Base-by-base conservation (phyloP, 1,140 invertebrate species). In the Phenacoccus solenopsis region DNA sequence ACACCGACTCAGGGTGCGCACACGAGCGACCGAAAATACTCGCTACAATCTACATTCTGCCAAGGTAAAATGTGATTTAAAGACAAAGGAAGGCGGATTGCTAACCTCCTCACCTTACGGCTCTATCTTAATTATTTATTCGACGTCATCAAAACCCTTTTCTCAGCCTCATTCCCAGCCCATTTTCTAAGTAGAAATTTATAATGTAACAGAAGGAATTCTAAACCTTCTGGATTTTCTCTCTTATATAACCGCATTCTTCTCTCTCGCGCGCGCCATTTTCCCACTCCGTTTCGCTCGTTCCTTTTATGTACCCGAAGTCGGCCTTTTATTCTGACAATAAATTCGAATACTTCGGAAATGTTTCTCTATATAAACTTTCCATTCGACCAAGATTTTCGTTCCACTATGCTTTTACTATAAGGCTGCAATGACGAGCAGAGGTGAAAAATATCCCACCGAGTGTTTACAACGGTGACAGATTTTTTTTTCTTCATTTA, bases 101-200 rank as follows among this genome's bases (percentile, higher is more conserved):
- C 59, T 64, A 64, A 64, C 59, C 59, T 64, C 59, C 59, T 64
- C 59, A 64, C 59, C 59, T 64, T 64, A 64, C 59, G 59, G 59
- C 59, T 64, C 59, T 64, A 64, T 64, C 59, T 64, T 64, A 64
- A 64, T 64, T 64, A 64, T 64, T 64, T 64, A 64, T 64, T 64
- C 59, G 25, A 64, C 59, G 59, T 64, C 59, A 64, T 64, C 59
- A 64, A 64, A 64, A 64, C 21, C 59, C 59, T 27, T 64, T 64
- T 64, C 25, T 64, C 59, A 64, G 25, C 10, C 56, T 59, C 56
- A 24, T 64, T 27, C 59, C 7, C 22, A 27, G 59, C 59, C 59
- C 59, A 64, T 64, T 64, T 64, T 64, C 59, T 64, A 64, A 64
- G 59, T 64, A 64, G 59, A 64, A 64, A 64, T 64, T 64, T 64